phyloP scores from a whole-genome alignment of 2,113 vertebrate genomes.

The Apteryx mantelli region DNA sequence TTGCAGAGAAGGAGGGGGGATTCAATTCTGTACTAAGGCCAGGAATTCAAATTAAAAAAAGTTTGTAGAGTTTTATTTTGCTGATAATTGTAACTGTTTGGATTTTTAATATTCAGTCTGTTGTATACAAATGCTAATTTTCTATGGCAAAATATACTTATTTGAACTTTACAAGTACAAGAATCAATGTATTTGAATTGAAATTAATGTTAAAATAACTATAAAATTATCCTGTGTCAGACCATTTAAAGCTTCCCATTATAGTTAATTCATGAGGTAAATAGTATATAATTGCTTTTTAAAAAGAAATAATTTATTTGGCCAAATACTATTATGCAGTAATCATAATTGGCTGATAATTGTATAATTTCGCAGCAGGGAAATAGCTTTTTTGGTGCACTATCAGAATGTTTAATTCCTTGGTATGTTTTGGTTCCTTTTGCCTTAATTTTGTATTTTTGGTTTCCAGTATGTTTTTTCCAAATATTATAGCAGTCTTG shows the following conservation, averaged over 20 bases:
- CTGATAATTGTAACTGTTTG: not conserved
- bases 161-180: not conserved
- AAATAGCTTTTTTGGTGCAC: not conserved
- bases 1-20: not conserved
- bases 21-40: not conserved
- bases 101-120: not conserved
- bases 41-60: not conserved
- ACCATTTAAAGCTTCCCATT: not conserved
- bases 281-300: not conserved
- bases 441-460: not conserved
- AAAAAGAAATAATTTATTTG: not conserved
- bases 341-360: not conserved
- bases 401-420: not conserved
- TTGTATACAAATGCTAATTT: not conserved
- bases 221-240: not conserved
- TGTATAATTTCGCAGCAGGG: not conserved
- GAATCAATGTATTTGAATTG: not conserved
- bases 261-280: not conserved
- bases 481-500: not conserved
- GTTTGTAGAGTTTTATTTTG: not conserved
- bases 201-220: not conserved
- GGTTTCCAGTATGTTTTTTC: not conserved
- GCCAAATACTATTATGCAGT: not conserved
- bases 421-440: not conserved
- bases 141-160: not conserved